Percentiles rank a stretch among this genome's conserved stretches.
Evolutionary conservation across 2,888 invertebrate species (phyloP).

Genomic region (Sclerodermus sp.): DNA sequence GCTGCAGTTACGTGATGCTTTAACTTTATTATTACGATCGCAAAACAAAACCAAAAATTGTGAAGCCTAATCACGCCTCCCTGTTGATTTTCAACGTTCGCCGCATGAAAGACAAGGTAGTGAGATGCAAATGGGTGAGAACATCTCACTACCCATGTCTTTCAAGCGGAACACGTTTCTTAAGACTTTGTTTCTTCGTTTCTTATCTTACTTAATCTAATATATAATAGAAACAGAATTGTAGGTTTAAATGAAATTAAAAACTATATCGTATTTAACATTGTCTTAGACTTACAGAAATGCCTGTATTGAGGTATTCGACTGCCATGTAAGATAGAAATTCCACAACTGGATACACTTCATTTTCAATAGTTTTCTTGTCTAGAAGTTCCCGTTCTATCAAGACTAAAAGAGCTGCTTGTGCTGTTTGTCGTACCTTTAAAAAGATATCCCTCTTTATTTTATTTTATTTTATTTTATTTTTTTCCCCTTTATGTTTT

Average conservation of each 20-base stretch:
- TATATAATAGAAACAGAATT: no score
- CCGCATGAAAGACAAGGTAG: slow-evolving; percentile 98
- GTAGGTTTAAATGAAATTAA: not conserved
- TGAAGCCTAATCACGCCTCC: no score
- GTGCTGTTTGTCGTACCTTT: slow-evolving; percentile 69
- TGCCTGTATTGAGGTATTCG: slow-evolving; percentile 62
- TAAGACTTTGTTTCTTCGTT: not conserved
- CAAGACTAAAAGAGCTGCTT: slow-evolving; percentile 65
- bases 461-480: not conserved
- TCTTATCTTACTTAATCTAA: no score
- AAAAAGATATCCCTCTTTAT: slow-evolving; percentile 2
- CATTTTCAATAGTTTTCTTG: slow-evolving; percentile 64
- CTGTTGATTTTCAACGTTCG: slow-evolving; percentile 56
- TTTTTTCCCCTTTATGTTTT: not conserved
- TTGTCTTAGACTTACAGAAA: slow-evolving; percentile 61
- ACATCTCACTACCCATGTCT: slow-evolving; percentile 99
- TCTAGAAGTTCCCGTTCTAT: slow-evolving; percentile 68
- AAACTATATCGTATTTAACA: not conserved
- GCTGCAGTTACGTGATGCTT: no score
- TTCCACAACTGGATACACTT: slow-evolving; percentile 68
- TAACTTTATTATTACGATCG: no score
- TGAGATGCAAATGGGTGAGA: slow-evolving; percentile 74
- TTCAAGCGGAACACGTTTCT: slow-evolving; percentile 70
- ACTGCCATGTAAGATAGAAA: slow-evolving; percentile 60
- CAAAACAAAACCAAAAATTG: no score